Conservation (phyloP, 2,797 vertebrate genomes). For the Leptoclinus maculatus region DNA sequence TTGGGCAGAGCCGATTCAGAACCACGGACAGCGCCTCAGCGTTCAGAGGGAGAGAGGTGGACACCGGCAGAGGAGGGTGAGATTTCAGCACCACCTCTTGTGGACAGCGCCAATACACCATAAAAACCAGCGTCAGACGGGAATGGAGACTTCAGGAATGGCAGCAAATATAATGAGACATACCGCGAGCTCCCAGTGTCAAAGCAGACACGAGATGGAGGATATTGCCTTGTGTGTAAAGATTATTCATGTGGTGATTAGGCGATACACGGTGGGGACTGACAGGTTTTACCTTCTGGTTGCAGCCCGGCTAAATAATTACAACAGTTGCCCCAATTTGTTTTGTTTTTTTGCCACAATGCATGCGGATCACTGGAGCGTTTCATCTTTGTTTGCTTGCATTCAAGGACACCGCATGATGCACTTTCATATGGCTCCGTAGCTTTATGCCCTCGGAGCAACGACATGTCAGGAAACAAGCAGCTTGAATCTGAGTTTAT, state of each 20-base stretch:
- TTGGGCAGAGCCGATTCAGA: constrained; percentile 57
- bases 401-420: background rate
- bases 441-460: background rate
- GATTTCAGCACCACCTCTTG: constrained; percentile 53
- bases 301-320: constrained; percentile 38
- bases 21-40: constrained; percentile 59
- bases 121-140: background rate
- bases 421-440: background rate
- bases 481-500: background rate
- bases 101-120: constrained; percentile 37
- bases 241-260: constrained; percentile 39
- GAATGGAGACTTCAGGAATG: background rate
- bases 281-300: constrained; percentile 26
- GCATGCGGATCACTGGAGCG: background rate
- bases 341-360: background rate
- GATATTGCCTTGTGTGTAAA: constrained; percentile 21
- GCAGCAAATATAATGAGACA: background rate
- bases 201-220: constrained; percentile 4
- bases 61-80: constrained; percentile 4
- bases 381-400: constrained; percentile 18
- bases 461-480: background rate
- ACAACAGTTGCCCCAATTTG: constrained; percentile 21
- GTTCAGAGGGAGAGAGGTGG: background rate
- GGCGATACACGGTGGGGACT: constrained; percentile 7
- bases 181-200: background rate